Evolutionary conservation across 2,113 vertebrate species (phyloP), one percentile per base, ranked within the genome.

Genomic region (Saguinus imperator): DNA sequence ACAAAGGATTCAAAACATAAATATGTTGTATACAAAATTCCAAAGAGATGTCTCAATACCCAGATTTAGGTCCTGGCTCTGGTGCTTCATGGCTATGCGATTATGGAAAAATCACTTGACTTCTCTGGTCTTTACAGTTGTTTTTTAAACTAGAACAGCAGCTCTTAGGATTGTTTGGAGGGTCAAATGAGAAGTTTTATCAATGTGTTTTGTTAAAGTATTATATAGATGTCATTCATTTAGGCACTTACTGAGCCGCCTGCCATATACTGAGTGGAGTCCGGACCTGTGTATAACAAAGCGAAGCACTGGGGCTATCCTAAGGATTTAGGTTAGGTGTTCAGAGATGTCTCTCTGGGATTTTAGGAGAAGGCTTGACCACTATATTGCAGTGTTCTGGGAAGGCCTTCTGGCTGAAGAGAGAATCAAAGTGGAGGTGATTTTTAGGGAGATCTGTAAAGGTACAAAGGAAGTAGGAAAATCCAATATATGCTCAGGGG

Each of bases 141-240:
- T 43, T 87, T 85, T 94, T 82, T 37, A 82, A 90, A 91, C 52
- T 95, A 72, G 50, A 95, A 50, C 89, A 40, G 21, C n/a, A 66
- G 17, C 37, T 85, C 66, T 91, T 48, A 79, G 3, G 50, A 48
- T 91, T 95, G 66, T 84, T 91, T 81, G 58, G 55, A 66, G 35
- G 43, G 16, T 20, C 76, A 79, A n/a, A 64, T 95, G 48, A 91
- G 52, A 96, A 80, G 43, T 89, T 94, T 73, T 75, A 43, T 68
- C 45, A 7, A 66, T 35, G 77, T 89, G 16, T 58, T 57, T 91
- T 94, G 75, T 91, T 87, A 73, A 95, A 86, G 17, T 87, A 52
- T 37, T 57, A 12, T 45, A 1, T 89, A 68, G n/a, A 45, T 87
- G 17, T n/a, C 35, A 50, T 58, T 84, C 32, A 87, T 57, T 95